Conservation (phyloP, 2,888 invertebrate species). For the Rhingia rostrata region DNA sequence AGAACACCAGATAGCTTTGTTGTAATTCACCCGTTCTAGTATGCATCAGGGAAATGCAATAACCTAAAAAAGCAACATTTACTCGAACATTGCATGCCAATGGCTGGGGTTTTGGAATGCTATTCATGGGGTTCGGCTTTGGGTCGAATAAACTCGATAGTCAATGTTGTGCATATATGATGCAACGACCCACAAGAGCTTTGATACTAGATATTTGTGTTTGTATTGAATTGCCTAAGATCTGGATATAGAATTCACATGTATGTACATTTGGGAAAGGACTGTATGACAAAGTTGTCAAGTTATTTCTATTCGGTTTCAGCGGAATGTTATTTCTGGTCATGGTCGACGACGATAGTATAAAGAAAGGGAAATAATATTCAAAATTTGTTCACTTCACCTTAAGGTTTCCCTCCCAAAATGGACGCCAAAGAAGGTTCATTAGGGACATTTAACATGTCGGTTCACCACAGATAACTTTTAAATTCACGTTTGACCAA, state of each 20-base stretch:
- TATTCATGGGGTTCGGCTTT: constrained; percentile 12
- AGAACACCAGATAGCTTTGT: constrained; percentile 11
- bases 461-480: too few species aligned
- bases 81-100: background rate
- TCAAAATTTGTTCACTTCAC: too few species aligned
- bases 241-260: background rate
- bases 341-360: too few species aligned
- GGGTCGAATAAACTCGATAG: constrained; percentile 27
- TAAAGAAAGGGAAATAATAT: too few species aligned
- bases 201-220: constrained; percentile 1
- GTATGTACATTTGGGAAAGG: background rate
- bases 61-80: background rate
- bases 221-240: background rate
- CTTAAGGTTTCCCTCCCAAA: too few species aligned
- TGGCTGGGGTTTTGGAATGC: background rate
- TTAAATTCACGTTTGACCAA: too few species aligned
- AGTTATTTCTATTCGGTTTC: background rate
- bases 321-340: background rate
- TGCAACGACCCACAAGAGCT: constrained; percentile 7
- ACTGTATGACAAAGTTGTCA: background rate
- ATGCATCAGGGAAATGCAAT: constrained; percentile 32
- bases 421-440: too few species aligned
- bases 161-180: constrained; percentile 18
- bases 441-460: too few species aligned
- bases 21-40: constrained; percentile 4